A percentile compares a stretch with the other conserved stretches of the same genome.
Conservation (phyloP, 2,888 invertebrate genomes). For the Drosophila setosimentum region DNA sequence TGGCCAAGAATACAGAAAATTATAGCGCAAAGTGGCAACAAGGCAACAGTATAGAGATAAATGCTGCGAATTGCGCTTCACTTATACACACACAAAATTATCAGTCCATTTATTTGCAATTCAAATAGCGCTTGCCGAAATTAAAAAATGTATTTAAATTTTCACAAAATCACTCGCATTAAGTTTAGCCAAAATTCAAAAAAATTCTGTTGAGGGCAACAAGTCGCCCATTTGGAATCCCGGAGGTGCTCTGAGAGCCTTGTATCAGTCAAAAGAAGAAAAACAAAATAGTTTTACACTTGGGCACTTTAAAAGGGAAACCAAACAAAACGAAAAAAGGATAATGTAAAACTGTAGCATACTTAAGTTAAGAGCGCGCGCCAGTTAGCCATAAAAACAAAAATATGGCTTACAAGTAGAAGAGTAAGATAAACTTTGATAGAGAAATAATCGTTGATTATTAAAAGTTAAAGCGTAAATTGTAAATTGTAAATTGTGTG, state of each 20-base stretch:
- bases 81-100: slow-evolving; percentile 33
- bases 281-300: slow-evolving; percentile 43
- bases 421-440: slow-evolving; percentile 21
- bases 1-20: slow-evolving; percentile 59
- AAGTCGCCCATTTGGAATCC: slow-evolving; percentile 54
- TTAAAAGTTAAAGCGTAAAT: slow-evolving; percentile 33
- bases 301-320: slow-evolving; percentile 29
- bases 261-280: slow-evolving; percentile 52
- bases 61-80: slow-evolving; percentile 67
- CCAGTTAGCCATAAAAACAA: slow-evolving; percentile 37
- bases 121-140: slow-evolving; percentile 12
- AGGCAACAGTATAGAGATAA: slow-evolving; percentile 25
- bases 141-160: slow-evolving; percentile 21
- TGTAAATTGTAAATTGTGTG: slow-evolving; percentile 23
- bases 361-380: slow-evolving; percentile 67
- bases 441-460: slow-evolving; percentile 37
- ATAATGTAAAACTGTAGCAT: slow-evolving; percentile 57
- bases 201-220: slow-evolving; percentile 50
- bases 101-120: slow-evolving; percentile 5
- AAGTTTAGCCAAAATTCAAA: slow-evolving; percentile 64
- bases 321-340: neutral
- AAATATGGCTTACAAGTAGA: slow-evolving; percentile 15
- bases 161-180: slow-evolving; percentile 37
- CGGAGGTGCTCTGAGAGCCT: slow-evolving; percentile 16
- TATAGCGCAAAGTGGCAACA: slow-evolving; percentile 50